Evolutionary conservation across 2,113 vertebrate species (phyloP).

Genomic region (Alaudala cheleensis): DNA sequence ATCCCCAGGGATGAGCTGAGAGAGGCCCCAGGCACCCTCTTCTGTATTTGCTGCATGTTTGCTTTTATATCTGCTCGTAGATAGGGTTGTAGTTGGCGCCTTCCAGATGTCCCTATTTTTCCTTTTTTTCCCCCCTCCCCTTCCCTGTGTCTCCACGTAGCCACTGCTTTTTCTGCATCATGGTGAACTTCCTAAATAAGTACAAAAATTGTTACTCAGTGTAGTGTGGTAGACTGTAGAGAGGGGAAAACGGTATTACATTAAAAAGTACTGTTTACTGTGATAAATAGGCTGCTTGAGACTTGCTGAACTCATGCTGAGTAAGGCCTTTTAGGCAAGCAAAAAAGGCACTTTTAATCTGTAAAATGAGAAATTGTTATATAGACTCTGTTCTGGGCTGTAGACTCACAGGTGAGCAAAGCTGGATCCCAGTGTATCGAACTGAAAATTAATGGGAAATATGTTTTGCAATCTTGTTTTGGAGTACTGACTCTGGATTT

Average conservation of each 20-base stretch:
- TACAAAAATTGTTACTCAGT: neutral
- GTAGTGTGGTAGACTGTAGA: neutral
- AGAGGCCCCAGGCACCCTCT: neutral
- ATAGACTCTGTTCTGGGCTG: neutral
- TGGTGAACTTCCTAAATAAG: neutral
- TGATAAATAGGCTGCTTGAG: neutral
- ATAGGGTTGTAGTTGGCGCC: neutral
- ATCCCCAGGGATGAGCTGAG: neutral
- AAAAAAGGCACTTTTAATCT: too few relatives aligned
- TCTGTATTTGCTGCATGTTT: neutral
- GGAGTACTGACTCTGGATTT: neutral
- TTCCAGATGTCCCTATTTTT: rapidly evolving
- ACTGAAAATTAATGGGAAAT: neutral
- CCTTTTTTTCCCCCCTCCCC: rapidly evolving
- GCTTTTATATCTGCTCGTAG: neutral
- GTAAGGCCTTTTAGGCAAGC: neutral
- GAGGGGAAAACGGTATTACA: neutral
- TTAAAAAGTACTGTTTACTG: neutral
- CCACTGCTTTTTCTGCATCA: neutral
- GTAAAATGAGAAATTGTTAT: neutral
- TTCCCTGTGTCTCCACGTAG: too few relatives aligned
- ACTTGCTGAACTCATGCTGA: neutral
- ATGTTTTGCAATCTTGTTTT: neutral
- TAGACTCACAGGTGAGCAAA: rapidly evolving
- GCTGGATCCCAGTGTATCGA: neutral